Conservation (phyloP, 2,113 vertebrate genomes). For the Passer domesticus region DNA sequence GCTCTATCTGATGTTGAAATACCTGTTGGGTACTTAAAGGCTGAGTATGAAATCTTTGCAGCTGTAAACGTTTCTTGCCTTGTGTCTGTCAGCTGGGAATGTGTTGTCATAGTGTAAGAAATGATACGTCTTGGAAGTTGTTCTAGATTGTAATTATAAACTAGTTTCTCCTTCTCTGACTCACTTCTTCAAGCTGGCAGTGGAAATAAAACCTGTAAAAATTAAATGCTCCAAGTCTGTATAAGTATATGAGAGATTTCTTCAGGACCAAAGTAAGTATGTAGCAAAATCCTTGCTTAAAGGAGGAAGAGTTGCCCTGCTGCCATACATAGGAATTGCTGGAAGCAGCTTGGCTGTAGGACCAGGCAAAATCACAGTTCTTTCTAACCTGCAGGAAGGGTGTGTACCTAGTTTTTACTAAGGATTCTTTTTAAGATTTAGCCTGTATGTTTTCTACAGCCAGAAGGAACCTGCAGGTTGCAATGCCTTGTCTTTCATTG, state of each 20-base stretch:
- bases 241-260: background rate
- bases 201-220: background rate
- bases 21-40: background rate
- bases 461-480: background rate
- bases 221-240: background rate
- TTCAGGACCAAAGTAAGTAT: background rate
- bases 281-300: background rate
- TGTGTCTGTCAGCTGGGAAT: background rate
- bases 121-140: background rate
- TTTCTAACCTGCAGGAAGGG: background rate
- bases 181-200: background rate
- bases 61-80: background rate
- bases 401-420: background rate
- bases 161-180: background rate
- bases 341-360: background rate
- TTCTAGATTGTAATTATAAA: background rate
- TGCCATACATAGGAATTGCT: background rate
- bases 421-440: background rate
- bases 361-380: background rate
- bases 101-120: background rate
- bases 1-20: background rate
- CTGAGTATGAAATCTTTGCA: background rate
- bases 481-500: slow-evolving; percentile 8
- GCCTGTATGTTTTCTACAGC: background rate
- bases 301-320: background rate